These are phyloP conservation scores for Eupithecia abbreviata DNA, from an alignment of 2,888 invertebrate species.

Conservation along the genomic window DNA sequence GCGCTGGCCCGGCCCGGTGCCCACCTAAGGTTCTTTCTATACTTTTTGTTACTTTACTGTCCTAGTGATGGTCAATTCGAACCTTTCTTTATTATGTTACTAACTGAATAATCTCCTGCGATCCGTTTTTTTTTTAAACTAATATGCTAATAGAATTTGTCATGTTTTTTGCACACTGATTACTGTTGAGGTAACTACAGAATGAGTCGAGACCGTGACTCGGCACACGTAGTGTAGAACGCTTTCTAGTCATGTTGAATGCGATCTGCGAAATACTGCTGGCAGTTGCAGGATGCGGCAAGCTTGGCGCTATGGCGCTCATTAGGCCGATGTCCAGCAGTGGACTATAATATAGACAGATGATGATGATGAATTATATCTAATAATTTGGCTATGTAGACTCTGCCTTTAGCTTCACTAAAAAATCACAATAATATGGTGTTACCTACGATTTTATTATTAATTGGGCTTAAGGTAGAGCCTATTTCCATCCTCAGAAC, in stretches of 20 bases:
- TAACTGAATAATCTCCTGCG: neutral
- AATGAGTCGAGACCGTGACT: no score
- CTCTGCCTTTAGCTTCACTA: no score
- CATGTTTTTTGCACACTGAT: neutral
- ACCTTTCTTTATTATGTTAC: neutral
- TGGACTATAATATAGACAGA: no score
- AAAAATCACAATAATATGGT: neutral
- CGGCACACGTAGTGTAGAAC: no score
- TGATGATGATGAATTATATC: no score
- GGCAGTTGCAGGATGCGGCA: no score
- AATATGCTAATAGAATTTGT: neutral
- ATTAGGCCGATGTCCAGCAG: no score
- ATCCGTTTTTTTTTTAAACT: no score
- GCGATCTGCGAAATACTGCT: no score
- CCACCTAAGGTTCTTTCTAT: conserved; percentile 24
- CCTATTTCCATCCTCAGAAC: neutral
- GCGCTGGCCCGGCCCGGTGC: conserved; percentile 43
- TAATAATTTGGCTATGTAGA: no score
- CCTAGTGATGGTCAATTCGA: conserved; percentile 6
- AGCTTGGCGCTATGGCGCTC: no score
- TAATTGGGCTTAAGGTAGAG: neutral
- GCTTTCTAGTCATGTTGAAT: no score
- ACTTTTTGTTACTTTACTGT: conserved; percentile 11
- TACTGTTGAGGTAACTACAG: neutral
- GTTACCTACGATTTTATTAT: neutral